Evolutionary conservation across 2,113 vertebrate genomes (phyloP).

Genomic region (Rhinopomastus cyanomelas): DNA sequence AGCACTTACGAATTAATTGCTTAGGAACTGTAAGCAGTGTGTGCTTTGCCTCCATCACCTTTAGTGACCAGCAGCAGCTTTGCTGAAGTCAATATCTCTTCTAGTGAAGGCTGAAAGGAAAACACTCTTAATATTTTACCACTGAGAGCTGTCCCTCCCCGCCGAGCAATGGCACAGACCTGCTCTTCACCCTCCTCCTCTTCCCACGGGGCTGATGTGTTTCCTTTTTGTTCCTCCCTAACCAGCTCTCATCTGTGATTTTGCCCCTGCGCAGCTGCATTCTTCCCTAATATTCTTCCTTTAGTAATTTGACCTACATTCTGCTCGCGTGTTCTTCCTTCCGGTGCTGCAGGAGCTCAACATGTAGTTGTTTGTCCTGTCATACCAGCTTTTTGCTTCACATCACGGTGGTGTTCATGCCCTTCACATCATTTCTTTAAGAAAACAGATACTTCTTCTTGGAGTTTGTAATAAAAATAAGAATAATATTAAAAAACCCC

Average conservation of each 20-base stretch:
- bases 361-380: constrained; percentile 11
- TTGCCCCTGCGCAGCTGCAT: not conserved
- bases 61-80: not conserved
- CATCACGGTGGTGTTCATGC: not conserved
- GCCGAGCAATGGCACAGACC: accelerated
- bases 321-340: constrained; percentile 21
- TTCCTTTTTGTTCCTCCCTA: not conserved
- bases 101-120: not conserved
- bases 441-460: not conserved
- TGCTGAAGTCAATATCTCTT: not conserved
- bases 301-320: constrained; percentile 49
- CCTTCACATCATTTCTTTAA: not conserved
- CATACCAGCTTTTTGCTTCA: not conserved
- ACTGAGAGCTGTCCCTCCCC: not conserved
- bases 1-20: not conserved
- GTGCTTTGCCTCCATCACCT: not conserved
- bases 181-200: not conserved
- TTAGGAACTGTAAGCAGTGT: not conserved
- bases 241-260: not conserved
- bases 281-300: constrained; percentile 34
- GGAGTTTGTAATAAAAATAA: not conserved
- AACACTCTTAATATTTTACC: not conserved
- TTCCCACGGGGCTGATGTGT: not conserved
- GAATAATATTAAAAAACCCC: too few species aligned
- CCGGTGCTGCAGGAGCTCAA: constrained; percentile 39